phyloP scores from a whole-genome alignment of 2,888 invertebrate species.

The Drosophila histrio region DNA sequence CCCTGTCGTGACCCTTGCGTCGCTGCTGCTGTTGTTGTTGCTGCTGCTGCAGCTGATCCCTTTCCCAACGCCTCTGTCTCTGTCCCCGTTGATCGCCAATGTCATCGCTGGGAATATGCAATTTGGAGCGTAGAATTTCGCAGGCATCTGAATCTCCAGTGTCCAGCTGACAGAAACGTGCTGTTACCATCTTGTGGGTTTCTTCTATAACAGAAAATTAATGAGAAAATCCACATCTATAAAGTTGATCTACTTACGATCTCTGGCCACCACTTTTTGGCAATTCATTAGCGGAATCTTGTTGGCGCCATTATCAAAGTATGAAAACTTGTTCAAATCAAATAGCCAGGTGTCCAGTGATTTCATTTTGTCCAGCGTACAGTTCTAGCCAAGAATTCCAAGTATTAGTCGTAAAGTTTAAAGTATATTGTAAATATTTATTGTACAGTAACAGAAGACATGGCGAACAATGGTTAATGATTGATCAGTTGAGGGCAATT shows the following conservation, averaged over 20 bases:
- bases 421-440: slow-evolving; percentile 28
- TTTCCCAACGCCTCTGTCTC: slow-evolving; percentile 44
- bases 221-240: no score
- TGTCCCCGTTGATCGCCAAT: slow-evolving; percentile 21
- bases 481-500: slow-evolving; percentile 27
- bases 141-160: slow-evolving; percentile 83
- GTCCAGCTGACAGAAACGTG: slow-evolving; percentile 83
- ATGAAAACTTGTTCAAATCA: slow-evolving; percentile 83
- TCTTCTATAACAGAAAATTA: slow-evolving; percentile 46
- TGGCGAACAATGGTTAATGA: slow-evolving; percentile 34
- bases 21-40: slow-evolving; percentile 40
- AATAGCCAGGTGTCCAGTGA: slow-evolving; percentile 82
- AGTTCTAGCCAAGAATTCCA: slow-evolving; percentile 67
- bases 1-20: slow-evolving; percentile 56
- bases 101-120: slow-evolving; percentile 49
- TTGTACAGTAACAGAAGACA: slow-evolving; percentile 3
- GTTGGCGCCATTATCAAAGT: slow-evolving; percentile 75
- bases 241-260: slow-evolving; percentile 83
- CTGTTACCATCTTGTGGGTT: slow-evolving; percentile 74
- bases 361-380: slow-evolving; percentile 82
- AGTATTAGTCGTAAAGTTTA: slow-evolving; percentile 9
- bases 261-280: slow-evolving; percentile 83
- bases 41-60: slow-evolving; percentile 41
- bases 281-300: slow-evolving; percentile 83
- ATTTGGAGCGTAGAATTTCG: slow-evolving; percentile 75